Conservation (phyloP, 2,888 invertebrate genomes). For the Tetranychus truncatus region DNA sequence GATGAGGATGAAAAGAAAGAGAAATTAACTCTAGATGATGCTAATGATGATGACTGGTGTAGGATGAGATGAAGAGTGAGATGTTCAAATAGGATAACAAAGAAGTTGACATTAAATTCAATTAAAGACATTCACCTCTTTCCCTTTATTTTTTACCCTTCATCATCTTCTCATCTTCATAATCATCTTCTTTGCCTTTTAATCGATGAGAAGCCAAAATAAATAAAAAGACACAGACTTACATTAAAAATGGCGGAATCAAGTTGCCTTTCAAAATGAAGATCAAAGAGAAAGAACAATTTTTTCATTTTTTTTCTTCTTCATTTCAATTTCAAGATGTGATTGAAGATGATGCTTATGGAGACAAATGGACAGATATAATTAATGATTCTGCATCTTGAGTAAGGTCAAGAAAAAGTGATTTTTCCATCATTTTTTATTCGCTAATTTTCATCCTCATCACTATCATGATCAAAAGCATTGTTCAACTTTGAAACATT, state of each 20-base stretch:
- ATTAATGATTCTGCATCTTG: too few species aligned
- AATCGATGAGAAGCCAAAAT: background rate
- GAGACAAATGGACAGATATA: too few species aligned
- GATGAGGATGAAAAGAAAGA: background rate
- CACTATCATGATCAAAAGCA: too few species aligned
- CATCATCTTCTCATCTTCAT: background rate
- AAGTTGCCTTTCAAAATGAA: too few species aligned
- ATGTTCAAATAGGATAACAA: background rate
- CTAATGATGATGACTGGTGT: background rate
- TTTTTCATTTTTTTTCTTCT: too few species aligned
- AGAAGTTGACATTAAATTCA: slow-evolving; percentile 1
- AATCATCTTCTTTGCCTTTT: background rate
- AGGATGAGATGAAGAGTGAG: background rate
- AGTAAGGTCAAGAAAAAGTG: too few species aligned
- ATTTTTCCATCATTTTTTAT: too few species aligned
- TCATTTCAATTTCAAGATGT: too few species aligned
- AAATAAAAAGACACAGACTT: background rate
- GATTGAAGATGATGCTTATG: too few species aligned
- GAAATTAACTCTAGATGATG: background rate
- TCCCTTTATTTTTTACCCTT: background rate
- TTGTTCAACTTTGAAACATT: too few species aligned
- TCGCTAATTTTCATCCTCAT: too few species aligned
- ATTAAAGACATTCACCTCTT: background rate
- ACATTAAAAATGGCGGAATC: background rate
- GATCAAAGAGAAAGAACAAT: too few species aligned